Evolutionary conservation across 2,888 invertebrate genomes (phyloP), one percentile per base, ranked within the genome.

Genomic region (Euzophera pinguis): DNA sequence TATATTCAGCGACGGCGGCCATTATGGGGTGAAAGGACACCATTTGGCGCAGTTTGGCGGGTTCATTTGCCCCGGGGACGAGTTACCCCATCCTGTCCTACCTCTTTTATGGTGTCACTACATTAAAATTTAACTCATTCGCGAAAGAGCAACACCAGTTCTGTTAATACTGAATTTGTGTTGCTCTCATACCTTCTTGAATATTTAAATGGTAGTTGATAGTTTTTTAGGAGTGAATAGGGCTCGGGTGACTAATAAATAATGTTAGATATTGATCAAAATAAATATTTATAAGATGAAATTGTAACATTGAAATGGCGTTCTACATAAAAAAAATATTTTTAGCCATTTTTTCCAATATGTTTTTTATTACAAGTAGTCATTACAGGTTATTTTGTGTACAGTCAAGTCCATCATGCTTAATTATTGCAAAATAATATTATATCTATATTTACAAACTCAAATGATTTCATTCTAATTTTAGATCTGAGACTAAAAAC

Each of bases 91-190:
- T 39, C 39, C 39, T 39, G 71, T 63, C 54, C 60, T 60, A 56
- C 61, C 67, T 71, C 73, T 63, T 70, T 74, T 69, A 73, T 67
- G 61, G 72, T 70, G 67, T 73, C 65, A 66, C 69, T 67, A 63
- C 67, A 78, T 80, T 78, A 78, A 77, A 78, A 70, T 77, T 81
- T 78, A 73, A 80, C 74, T 74, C 70, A 62, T 69, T 61, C 59
- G 58, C 56, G 62, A 53, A 54, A 58, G 50, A 55, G 42, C 27
- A 39, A 49, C 42, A 60, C 53, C 52, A 39, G 16, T 39, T 39
- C 13, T 39, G 39, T 39, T 9, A 38, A 12, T 38, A 38, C 38
- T 2, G 8, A 3, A 14, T 38, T 38, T 38, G 38, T 38, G 38
- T 38, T 38, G 56, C 47, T 57, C 43, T 50, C 50, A 54, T 27